Evolutionary conservation across 2,797 vertebrate species (phyloP), one percentile per base, ranked within the genome.

Genomic region (Diplodus sargus): DNA sequence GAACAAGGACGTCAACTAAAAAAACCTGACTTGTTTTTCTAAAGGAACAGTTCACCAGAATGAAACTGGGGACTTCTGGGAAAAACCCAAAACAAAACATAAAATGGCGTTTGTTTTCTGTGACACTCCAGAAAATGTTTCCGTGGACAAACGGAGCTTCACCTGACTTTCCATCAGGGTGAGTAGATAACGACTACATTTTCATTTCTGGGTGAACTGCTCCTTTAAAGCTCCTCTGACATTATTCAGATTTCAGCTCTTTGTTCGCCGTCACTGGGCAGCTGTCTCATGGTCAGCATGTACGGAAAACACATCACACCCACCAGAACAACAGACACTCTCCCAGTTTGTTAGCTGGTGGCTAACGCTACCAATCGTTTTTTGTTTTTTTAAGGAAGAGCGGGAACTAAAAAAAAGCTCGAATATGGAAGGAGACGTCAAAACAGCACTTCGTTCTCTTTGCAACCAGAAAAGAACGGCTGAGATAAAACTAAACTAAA

Each of bases 331-430:
- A 45, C 6, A 15, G 60, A 72, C n/a, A 13, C 48, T 43, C 30
- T 71, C 34, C 34, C 3, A 45, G 39, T 79, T 22, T 25, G 81
- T 28, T 59, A 66, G 73, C 64, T 16, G 22, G 39, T 0, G 2
- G 52, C 64, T 76, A 43, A 70, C 6, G 68, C 54, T 86, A 81
- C 75, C 75, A 43, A 56, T 74, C 61, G 48, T 17, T 48, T 76
- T 3, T 54, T 74, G 3, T 34, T 34, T 34, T 34, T 74, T 62
- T 28, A 51, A 66, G 13, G 9, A 64, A 25, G 25, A 71, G 42
- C 3, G 5, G 22, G 52, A 28, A 4, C 53, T 52, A 39, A 20
- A 70, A 5, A 13, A 4, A 13, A 43, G 65, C 58, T 42, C 3
- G 68, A 53, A 61, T 1, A 28, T 3, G 7, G 2, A 60, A 42